Evolutionary conservation across 92 coral and sea anemone genomes (phyloP).

Genomic region (Anthopleura xanthogrammica): DNA sequence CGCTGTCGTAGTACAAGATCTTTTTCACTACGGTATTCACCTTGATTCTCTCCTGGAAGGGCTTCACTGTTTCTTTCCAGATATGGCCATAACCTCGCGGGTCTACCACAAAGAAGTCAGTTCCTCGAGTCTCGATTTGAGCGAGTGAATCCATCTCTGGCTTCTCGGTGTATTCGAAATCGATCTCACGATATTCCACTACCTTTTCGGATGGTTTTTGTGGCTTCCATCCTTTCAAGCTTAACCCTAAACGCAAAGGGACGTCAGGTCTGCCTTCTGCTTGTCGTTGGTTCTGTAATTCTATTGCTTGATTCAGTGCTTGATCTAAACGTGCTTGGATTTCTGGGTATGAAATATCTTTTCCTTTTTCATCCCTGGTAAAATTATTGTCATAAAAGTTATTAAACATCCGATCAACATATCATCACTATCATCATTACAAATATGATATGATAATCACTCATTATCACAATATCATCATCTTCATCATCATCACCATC

Average conservation of each 20-base stretch:
- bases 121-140: slow-evolving; percentile 29
- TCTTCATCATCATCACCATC: too few species aligned
- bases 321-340: slow-evolving; percentile 11
- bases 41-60: slow-evolving; percentile 40
- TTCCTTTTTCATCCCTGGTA: slow-evolving; percentile 40
- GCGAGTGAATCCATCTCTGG: slow-evolving; percentile 47
- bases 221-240: slow-evolving; percentile 55
- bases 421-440: neutral
- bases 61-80: slow-evolving; percentile 41
- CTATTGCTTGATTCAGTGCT: slow-evolving; percentile 26
- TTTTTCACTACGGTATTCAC: slow-evolving; percentile 43
- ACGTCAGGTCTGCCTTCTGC: slow-evolving; percentile 38
- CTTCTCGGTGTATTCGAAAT: slow-evolving; percentile 60
- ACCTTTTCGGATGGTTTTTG: slow-evolving; percentile 45
- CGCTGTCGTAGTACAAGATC: slow-evolving; percentile 1
- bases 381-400: neutral
- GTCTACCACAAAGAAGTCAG: slow-evolving; percentile 56
- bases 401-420: neutral
- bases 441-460: too few species aligned
- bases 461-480: too few species aligned
- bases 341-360: slow-evolving; percentile 27
- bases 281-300: slow-evolving; percentile 18
- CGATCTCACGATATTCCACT: slow-evolving; percentile 51
- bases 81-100: slow-evolving; percentile 54
- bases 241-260: slow-evolving; percentile 44